Conservation (phyloP, 2,797 vertebrate species). For the Gymnodraco acuticeps region DNA sequence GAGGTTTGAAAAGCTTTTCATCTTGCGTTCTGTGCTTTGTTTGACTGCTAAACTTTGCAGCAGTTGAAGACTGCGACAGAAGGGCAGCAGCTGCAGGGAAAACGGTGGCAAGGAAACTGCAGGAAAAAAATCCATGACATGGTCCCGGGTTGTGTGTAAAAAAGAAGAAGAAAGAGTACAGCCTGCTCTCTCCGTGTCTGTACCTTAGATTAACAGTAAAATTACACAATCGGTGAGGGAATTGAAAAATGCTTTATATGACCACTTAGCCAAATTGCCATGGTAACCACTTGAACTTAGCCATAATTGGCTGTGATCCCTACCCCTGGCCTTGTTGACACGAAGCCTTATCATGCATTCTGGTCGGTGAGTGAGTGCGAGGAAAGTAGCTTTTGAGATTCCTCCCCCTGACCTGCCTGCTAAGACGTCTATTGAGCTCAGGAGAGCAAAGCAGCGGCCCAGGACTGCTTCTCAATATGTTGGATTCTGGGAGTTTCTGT, state of each 20-base stretch:
- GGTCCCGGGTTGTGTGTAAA: constrained; percentile 24
- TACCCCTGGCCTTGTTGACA: constrained; percentile 90
- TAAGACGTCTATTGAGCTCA: constrained; percentile 84
- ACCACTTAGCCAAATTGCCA: constrained; percentile 88
- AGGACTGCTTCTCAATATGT: constrained; percentile 70
- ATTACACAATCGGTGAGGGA: constrained; percentile 84
- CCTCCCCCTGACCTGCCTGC: constrained; percentile 85
- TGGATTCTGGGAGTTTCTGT: constrained; percentile 71
- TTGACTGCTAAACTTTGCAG: constrained; percentile 76
- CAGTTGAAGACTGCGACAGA: constrained; percentile 73
- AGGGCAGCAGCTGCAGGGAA: constrained; percentile 74
- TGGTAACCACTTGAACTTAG: constrained; percentile 88
- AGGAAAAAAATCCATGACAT: constrained; percentile 62
- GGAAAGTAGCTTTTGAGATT: constrained; percentile 88
- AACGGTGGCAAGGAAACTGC: constrained; percentile 65
- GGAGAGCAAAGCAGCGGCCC: constrained; percentile 76
- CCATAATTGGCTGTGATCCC: constrained; percentile 90
- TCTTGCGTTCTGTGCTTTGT: constrained; percentile 74
- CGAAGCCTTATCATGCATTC: constrained; percentile 90
- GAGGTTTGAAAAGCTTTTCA: constrained; percentile 74
- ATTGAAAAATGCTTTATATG: constrained; percentile 91
- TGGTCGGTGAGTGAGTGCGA: constrained; percentile 86
- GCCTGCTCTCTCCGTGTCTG: constrained; percentile 47
- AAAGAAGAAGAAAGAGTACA: constrained; percentile 20
- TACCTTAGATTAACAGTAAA: constrained; percentile 83